Evolutionary conservation across 1,140 invertebrate species (phyloP).

Genomic region (Drosophila tropicalis): DNA sequence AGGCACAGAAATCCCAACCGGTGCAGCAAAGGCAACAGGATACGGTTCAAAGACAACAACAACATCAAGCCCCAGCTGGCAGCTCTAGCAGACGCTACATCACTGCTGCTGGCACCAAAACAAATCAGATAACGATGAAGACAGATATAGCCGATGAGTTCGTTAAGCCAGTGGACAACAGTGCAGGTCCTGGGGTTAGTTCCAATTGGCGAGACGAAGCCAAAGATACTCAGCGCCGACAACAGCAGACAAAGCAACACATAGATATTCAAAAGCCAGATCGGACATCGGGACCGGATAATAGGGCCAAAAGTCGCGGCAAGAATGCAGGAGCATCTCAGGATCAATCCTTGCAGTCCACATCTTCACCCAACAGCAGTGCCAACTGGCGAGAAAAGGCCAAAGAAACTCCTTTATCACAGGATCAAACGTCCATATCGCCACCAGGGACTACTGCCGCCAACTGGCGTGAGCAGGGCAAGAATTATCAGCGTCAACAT

Average conservation of each 20-base stretch:
- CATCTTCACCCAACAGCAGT: no score
- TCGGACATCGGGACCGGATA: neutral
- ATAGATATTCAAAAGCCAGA: neutral
- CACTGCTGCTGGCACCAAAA: conserved; percentile 30
- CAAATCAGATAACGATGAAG: conserved; percentile 57
- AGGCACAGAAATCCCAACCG: conserved; percentile 10
- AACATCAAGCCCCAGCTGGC: conserved; percentile 4
- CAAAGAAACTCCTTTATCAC: no score
- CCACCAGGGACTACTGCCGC: no score
- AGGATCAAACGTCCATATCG: no score
- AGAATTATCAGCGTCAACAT: neutral
- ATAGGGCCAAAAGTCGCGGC: no score
- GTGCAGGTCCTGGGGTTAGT: neutral
- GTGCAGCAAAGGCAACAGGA: neutral
- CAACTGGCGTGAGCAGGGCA: conserved; percentile 23
- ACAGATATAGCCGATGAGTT: conserved; percentile 49
- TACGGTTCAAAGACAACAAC: neutral
- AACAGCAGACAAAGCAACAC: neutral
- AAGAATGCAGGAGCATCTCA: no score
- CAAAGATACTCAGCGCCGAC: neutral
- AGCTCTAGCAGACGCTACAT: conserved; percentile 35
- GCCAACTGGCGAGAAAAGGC: no score
- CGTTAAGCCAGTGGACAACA: conserved; percentile 11
- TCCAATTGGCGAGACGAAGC: conserved; percentile 24
- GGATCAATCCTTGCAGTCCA: no score